Evolutionary conservation across 2,888 invertebrate species (phyloP), one percentile per base, ranked within the genome.

Genomic region (Tortricodes alternella): DNA sequence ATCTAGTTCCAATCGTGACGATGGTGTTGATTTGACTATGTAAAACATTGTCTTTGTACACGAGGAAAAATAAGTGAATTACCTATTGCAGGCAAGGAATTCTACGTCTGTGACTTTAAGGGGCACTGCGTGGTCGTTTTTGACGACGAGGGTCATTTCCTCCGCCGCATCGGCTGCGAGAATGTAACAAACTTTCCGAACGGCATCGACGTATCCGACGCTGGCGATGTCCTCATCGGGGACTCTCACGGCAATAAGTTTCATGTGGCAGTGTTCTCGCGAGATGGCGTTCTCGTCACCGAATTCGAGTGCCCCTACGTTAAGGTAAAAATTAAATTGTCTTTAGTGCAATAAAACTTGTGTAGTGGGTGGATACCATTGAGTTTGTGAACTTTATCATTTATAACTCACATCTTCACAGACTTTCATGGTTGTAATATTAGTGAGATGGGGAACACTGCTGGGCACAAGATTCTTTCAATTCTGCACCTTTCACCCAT

Each of bases 251-350:
- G 98, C 41, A 99, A 99, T 92, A 95, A 98, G 73, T 99, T 99
- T 84, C 98, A 99, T 80, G 98, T 99, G 52, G 98, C 98, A 58
- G 98, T 98, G 55, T 99, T 98, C 86, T 96, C 96, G 52, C 93
- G 96, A 48, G 97, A 97, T 72, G 98, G 98, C 48, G 93, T 93
- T 51, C 92, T 97, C 53, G 94, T 96, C 77, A 96, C 96, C 0
- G 98, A 98, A 86, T 98, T 98, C 82, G 98, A 98, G 88, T 99
- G 98, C 86, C 98, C 98, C 49, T 97, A 98, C 80, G 98, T 98
- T 59, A 98, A 99, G 94, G 98, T 98, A 76, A 46, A 70, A 46
- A 9, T 35, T 24, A 8, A 13, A 21, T 11, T 23, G n/a, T 23
- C 15, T 53, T 34, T n/a, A n/a, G n/a, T n/a, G n/a, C n/a, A n/a